A percentile compares a stretch with the other conserved stretches of the same genome.
Conservation (phyloP, 1,140 invertebrate genomes). For the Pseudomyrmex pallidus region DNA sequence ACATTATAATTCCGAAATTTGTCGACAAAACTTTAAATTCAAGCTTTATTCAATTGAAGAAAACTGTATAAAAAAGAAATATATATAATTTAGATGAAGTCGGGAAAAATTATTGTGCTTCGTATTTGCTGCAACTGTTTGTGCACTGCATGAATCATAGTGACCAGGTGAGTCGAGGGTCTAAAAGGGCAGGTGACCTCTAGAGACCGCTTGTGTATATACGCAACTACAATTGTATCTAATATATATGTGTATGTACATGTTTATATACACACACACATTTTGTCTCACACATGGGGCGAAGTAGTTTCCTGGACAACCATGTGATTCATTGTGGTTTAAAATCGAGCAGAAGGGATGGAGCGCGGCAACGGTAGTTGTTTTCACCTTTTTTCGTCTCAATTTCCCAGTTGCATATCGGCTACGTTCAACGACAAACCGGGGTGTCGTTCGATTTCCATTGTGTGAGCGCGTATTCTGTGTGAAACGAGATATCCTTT, state of each 20-base stretch:
- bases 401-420: constrained; percentile 37
- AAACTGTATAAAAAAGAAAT: neutral
- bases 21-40: too few relatives aligned
- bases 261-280: neutral
- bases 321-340: constrained; percentile 63
- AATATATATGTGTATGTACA: too few relatives aligned
- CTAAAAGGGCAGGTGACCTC: constrained; percentile 26
- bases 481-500: constrained; percentile 12
- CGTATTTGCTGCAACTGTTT: neutral
- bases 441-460: constrained; percentile 5
- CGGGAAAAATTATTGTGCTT: neutral
- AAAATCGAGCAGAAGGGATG: constrained; percentile 43
- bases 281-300: constrained; percentile 49
- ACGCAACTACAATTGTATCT: neutral
- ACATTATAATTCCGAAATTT: too few relatives aligned
- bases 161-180: constrained; percentile 29
- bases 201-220: constrained; percentile 33
- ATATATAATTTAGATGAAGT: neutral
- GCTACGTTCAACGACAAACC: constrained; percentile 26
- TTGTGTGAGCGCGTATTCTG: constrained; percentile 14
- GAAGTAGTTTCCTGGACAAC: constrained; percentile 62
- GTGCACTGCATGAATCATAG: constrained; percentile 38
- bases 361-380: neutral
- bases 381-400: constrained; percentile 30
- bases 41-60: too few relatives aligned